Base-by-base conservation (phyloP, 2,797 vertebrate species). In the Streptopelia turtur region DNA sequence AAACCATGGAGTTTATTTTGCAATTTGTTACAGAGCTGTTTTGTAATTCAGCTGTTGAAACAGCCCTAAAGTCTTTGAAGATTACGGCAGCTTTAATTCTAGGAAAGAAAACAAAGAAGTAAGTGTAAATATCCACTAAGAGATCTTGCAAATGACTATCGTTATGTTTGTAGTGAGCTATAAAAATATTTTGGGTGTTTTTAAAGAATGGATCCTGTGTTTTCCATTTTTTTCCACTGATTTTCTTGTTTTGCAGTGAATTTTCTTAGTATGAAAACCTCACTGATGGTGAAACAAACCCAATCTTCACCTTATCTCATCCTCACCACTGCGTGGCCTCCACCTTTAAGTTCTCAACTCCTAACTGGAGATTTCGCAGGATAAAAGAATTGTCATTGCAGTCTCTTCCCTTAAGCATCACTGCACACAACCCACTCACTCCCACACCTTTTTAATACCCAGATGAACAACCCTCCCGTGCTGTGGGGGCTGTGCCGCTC, bases 1-100 rank as follows among this genome's bases (percentile, higher is more conserved):
- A 89, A 88, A 59, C 45, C 47, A 23, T 85, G 70, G 27, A 43
- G 39, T 95, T 88, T 87, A 61, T 93, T 92, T 89, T 93, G 66
- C 61, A 63, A 39, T 86, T 88, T 79, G 75, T 82, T 95, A 80
- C 94, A 15, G 31, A 85, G 82, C 71, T 96, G 89, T 93, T 93
- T 64, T 78, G 63, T 90, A 96, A 90, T 86, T 91, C 77, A 92
- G 56, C 72, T 95, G 80, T 89, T 81, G 89, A 90, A 97, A 91
- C 65, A 91, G 65, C 70, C 65, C 78, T 85, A 43, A 91, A 95
- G 79, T 66, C 77, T 93, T 83, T 75, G 83, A 86, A 88, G 85
- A 65, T 93, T 84, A 57, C 39, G 87, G 94, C 87, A 91, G 74
- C 89, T 96, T 96, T 91, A 94, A 79, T 89, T 89, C 65, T 64